Evolutionary conservation across 2,888 invertebrate species (phyloP).

Genomic region (Tetropium fuscum): DNA sequence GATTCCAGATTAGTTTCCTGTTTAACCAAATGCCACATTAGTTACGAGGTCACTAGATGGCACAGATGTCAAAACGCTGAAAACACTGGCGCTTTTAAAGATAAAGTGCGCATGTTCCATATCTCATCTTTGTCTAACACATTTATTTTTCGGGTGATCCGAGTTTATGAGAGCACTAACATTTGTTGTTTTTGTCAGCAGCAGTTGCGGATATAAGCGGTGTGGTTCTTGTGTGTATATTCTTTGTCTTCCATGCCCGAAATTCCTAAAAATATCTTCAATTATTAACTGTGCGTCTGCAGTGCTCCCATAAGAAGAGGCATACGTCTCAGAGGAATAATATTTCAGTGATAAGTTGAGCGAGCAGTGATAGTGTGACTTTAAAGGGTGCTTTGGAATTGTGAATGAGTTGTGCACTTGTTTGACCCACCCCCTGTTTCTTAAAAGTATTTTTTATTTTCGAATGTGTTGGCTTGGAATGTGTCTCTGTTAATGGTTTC

Average conservation of each 20-base stretch:
- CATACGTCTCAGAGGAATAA: constrained; percentile 17
- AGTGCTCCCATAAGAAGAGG: constrained; percentile 28
- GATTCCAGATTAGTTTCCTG: no score
- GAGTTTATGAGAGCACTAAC: constrained; percentile 55
- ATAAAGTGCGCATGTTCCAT: constrained; percentile 34
- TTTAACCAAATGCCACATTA: no score
- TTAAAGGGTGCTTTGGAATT: constrained; percentile 40
- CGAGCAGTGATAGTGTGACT: constrained; percentile 38
- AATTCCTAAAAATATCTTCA: constrained; percentile 44
- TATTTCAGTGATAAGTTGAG: constrained; percentile 45
- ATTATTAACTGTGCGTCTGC: constrained; percentile 21
- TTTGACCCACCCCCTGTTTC: constrained; percentile 46
- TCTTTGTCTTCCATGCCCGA: constrained; percentile 55
- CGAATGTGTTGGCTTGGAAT: constrained; percentile 28
- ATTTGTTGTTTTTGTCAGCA: constrained; percentile 58
- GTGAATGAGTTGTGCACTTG: constrained; percentile 46
- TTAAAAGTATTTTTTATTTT: constrained; percentile 31
- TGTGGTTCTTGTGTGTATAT: constrained; percentile 49
- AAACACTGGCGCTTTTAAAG: neutral
- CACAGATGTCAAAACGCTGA: neutral
- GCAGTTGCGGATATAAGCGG: constrained; percentile 53
- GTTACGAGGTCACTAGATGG: neutral
- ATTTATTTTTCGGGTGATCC: constrained; percentile 24
- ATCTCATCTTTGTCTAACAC: constrained; percentile 31
- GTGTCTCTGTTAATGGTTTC: constrained; percentile 18